Evolutionary conservation across 2,113 vertebrate genomes (phyloP).

Genomic region (Scatophagus argus): DNA sequence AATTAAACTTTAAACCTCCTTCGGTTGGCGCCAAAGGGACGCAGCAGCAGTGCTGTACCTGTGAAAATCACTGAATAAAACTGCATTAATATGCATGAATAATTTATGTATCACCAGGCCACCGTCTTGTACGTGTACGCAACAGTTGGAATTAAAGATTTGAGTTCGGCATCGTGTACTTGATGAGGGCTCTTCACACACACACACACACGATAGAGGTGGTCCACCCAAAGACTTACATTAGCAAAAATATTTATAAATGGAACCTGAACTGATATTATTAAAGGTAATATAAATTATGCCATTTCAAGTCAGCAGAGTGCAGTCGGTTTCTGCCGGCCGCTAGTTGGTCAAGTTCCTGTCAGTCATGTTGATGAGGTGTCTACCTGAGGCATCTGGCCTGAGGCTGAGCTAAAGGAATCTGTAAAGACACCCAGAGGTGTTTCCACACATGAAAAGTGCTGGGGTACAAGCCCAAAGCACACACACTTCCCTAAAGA

Average conservation of each 20-base stretch:
- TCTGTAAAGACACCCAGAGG: conserved; percentile 38
- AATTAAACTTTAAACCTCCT: conserved; percentile 24
- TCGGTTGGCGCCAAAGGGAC: conserved; percentile 13
- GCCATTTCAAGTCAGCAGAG: conserved; percentile 9
- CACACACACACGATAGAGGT: not conserved
- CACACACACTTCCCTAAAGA: conserved; percentile 1
- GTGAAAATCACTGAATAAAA: conserved; percentile 61
- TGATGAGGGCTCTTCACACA: not conserved
- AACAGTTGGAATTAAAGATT: conserved; percentile 38
- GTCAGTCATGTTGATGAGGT: conserved; percentile 42
- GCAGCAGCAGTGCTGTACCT: conserved; percentile 15
- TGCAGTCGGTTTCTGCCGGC: not conserved
- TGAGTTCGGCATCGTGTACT: not conserved
- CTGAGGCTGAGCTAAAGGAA: conserved; percentile 42
- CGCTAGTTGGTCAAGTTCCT: conserved; percentile 24
- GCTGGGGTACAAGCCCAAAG: not conserved
- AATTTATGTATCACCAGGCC: conserved; percentile 11
- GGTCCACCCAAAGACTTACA: not conserved
- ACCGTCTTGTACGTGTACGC: not conserved
- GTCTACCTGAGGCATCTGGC: conserved; percentile 31
- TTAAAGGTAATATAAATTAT: conserved; percentile 13
- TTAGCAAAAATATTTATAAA: conserved; percentile 6
- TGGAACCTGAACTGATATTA: not conserved
- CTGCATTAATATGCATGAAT: conserved; percentile 41
- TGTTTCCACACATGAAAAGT: not conserved